phyloP scores from a whole-genome alignment of 2,888 invertebrate species.

The Nephrotoma guestfalica region DNA sequence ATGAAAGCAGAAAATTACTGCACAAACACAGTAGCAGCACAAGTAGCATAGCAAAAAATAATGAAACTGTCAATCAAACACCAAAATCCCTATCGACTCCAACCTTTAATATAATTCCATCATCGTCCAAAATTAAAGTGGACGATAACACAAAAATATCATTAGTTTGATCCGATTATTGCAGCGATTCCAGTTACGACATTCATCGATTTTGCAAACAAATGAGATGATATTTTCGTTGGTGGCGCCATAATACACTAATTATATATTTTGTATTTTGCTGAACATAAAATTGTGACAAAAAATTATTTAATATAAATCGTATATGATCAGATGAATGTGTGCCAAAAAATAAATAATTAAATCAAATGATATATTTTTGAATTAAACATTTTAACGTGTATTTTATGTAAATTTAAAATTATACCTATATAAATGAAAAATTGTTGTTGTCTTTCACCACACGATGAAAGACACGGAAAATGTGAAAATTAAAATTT shows the following conservation, averaged over 20 bases:
- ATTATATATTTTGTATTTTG: background rate
- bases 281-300: background rate
- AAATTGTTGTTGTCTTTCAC: background rate
- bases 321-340: background rate
- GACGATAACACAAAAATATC: background rate
- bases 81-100: background rate
- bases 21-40: background rate
- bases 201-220: background rate
- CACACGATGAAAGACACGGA: background rate
- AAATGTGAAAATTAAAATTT: background rate
- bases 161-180: background rate
- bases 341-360: background rate
- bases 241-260: background rate
- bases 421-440: background rate
- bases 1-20: background rate
- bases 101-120: background rate
- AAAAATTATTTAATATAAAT: background rate
- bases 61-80: background rate
- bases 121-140: background rate
- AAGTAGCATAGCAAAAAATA: background rate
- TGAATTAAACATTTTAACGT: background rate
- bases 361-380: background rate
- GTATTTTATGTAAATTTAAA: background rate
- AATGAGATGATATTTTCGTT: background rate
- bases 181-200: background rate